Evolutionary conservation across 2,113 vertebrate species (phyloP).

Genomic region (Cyprinodon brontotheroides): DNA sequence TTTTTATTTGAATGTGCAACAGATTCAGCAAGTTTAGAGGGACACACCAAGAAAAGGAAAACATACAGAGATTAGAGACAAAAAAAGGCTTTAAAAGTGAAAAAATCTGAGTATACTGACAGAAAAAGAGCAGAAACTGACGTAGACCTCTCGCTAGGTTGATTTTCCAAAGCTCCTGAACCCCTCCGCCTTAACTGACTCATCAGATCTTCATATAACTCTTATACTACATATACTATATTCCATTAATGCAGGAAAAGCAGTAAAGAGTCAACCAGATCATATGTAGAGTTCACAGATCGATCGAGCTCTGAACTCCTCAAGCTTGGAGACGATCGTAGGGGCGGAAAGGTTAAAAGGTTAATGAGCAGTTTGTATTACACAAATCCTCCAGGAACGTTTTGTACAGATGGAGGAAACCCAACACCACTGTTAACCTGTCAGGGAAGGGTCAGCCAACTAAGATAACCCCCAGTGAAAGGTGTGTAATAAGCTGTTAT

Average conservation of each 20-base stretch:
- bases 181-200: background rate
- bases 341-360: background rate
- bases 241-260: background rate
- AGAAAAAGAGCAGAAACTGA: conserved; percentile 4
- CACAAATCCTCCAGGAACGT: background rate
- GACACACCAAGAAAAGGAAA: conserved; percentile 24
- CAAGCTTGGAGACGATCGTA: background rate
- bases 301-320: background rate
- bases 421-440: background rate
- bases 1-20: conserved; percentile 15
- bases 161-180: background rate
- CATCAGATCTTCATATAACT: background rate
- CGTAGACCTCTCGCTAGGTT: background rate
- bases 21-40: conserved; percentile 24
- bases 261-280: background rate
- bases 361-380: background rate
- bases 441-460: background rate
- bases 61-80: conserved; percentile 6
- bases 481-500: background rate
- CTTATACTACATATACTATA: background rate
- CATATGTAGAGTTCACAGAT: background rate
- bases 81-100: conserved; percentile 12
- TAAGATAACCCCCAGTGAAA: background rate
- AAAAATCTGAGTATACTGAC: conserved; percentile 10
- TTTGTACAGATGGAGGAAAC: background rate